phyloP scores from a whole-genome alignment of 2,888 invertebrate species.

The Colostygia pectinataria region DNA sequence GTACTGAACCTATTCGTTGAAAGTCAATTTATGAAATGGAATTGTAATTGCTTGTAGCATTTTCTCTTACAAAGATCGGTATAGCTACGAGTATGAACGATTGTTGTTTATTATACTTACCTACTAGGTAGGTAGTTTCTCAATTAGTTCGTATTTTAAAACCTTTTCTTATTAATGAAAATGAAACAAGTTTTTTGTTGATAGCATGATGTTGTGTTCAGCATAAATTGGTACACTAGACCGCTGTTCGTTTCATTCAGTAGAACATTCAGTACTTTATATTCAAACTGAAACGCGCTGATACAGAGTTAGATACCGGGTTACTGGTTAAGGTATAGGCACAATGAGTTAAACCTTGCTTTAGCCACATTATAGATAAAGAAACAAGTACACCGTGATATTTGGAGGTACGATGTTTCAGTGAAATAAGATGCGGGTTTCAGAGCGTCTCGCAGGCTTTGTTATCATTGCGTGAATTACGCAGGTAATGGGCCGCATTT shows the following conservation, averaged over 20 bases:
- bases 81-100: constrained; percentile 16
- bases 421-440: constrained; percentile 31
- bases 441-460: constrained; percentile 43
- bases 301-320: constrained; percentile 9
- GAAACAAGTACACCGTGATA: neutral
- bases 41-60: constrained; percentile 37
- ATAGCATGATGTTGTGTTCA: constrained; percentile 17
- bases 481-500: constrained; percentile 76
- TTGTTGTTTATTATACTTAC: constrained; percentile 20
- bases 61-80: constrained; percentile 33
- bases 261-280: constrained; percentile 10
- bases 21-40: constrained; percentile 48
- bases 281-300: constrained; percentile 13
- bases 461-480: constrained; percentile 77
- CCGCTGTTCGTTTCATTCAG: constrained; percentile 15
- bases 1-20: constrained; percentile 34
- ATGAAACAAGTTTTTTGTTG: constrained; percentile 7
- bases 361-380: neutral
- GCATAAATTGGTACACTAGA: constrained; percentile 16
- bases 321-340: constrained; percentile 1
- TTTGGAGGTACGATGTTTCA: constrained; percentile 3
- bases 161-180: constrained; percentile 1
- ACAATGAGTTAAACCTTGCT: constrained; percentile 7
- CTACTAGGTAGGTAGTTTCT: neutral
- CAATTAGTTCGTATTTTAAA: neutral